Conservation (phyloP, 2,113 vertebrate species). For the Grallaria varia region DNA sequence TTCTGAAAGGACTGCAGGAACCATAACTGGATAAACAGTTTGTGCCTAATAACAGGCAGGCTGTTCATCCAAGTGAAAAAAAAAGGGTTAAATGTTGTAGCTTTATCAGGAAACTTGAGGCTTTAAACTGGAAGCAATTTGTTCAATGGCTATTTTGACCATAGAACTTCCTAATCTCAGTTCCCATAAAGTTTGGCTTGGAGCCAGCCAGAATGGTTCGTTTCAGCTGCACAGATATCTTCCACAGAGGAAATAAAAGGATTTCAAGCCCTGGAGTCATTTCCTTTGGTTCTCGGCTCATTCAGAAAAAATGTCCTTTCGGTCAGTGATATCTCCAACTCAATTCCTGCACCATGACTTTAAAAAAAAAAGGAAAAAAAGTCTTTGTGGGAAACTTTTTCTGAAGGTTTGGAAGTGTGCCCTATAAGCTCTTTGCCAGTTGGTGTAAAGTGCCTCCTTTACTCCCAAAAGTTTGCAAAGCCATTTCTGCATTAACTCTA, state of each 20-base stretch:
- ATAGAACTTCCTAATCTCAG: constrained; percentile 79
- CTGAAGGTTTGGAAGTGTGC: constrained; percentile 38
- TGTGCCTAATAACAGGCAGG: constrained; percentile 1
- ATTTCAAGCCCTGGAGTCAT: constrained; percentile 85
- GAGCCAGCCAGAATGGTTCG: constrained; percentile 70
- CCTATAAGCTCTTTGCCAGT: constrained; percentile 59
- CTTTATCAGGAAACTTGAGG: constrained; percentile 67
- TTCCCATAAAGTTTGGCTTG: constrained; percentile 78
- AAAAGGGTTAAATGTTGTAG: constrained; percentile 27
- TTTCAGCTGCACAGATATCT: constrained; percentile 80
- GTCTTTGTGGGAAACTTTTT: constrained; percentile 64
- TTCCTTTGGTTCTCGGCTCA: constrained; percentile 83
- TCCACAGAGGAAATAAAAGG: constrained; percentile 83
- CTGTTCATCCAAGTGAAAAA: neutral
- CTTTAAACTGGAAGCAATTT: constrained; percentile 76
- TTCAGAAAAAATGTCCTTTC: constrained; percentile 80
- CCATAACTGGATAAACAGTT: neutral
- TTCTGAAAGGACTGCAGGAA: constrained; percentile 1
- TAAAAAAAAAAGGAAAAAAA: constrained; percentile 39
- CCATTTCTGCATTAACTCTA: neutral
- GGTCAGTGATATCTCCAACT: constrained; percentile 80
- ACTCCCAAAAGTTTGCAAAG: constrained; percentile 25
- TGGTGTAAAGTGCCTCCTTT: constrained; percentile 48
- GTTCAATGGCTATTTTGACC: constrained; percentile 79
- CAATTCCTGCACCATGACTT: constrained; percentile 76